A percentile compares a stretch with the other conserved stretches of the same genome.
Conservation (phyloP, 1,140 invertebrate species). For the Fopius arisanus region DNA sequence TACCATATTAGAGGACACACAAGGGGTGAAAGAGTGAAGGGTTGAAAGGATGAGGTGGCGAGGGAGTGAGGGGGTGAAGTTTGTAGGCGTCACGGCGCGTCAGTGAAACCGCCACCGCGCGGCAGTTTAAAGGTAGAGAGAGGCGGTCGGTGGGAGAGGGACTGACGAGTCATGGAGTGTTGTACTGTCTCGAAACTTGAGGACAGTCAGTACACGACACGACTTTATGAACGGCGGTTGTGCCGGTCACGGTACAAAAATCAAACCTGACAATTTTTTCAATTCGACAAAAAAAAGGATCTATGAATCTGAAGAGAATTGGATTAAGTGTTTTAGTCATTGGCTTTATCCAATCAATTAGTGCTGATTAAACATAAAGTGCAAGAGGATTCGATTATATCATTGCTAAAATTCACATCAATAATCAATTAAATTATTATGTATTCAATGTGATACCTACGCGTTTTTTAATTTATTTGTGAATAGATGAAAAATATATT, state of each 20-base stretch:
- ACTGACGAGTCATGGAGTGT: constrained; percentile 20
- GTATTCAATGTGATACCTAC: background rate
- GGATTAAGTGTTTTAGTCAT: too few species aligned
- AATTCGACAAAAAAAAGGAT: too few species aligned
- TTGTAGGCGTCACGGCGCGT: constrained; percentile 58
- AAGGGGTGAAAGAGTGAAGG: constrained; percentile 21
- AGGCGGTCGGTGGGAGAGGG: constrained; percentile 41
- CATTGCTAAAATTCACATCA: too few species aligned
- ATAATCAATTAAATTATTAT: background rate
- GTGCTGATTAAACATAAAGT: too few species aligned
- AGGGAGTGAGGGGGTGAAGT: constrained; percentile 29
- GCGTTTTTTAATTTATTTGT: too few species aligned
- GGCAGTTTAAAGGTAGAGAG: constrained; percentile 18
- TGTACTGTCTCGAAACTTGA: constrained; percentile 5
- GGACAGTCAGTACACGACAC: constrained; percentile 67
- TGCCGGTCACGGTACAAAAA: constrained; percentile 49
- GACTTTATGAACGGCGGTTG: constrained; percentile 60
- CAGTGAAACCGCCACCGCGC: constrained; percentile 49
- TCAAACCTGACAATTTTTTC: background rate
- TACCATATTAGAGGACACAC: constrained; percentile 17
- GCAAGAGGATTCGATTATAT: too few species aligned
- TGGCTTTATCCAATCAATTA: too few species aligned
- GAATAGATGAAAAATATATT: background rate
- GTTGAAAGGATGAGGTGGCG: background rate
- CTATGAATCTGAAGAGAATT: too few species aligned